Base-by-base conservation (phyloP, 2,797 vertebrate species). In the Corythornis leucogaster region DNA sequence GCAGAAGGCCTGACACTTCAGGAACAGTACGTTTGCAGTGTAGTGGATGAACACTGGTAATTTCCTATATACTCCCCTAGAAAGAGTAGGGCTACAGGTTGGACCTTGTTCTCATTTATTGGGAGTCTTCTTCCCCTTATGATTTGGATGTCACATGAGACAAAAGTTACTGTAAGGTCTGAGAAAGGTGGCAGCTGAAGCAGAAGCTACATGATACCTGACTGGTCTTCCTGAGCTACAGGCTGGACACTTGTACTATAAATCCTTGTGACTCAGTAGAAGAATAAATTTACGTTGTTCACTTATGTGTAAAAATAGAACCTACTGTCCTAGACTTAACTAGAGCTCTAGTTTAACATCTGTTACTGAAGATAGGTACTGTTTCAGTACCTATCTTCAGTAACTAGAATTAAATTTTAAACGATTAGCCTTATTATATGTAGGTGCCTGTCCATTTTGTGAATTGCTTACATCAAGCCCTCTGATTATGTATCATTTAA, bases 21-120 rank as follows among this genome's bases (percentile, higher is more conserved):
- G 46, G 45, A 91, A 46, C 66, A 71, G 45, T 0, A 0, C 20
- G 28, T 38, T 69, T 70, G 31, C 61, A 57, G 1, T 4, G 1
- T 45, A 13, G 26, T 38, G 40, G 15, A 21, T 19, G 26, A 85
- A 46, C 51, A 55, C 9, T 5, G 8, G 15, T 50, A 61, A 58
- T 78, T 58, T 0, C 0, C 35, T 35, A 1, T 7, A 0, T 84
- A 4, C 54, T 75, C 1, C 0, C 69, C 25, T 48, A 17, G 58
- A 55, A 78, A 43, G 43, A 0, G 3, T 48, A 31, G 51, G 40
- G 31, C 33, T 76, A 0, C 19, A 55, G 50, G 22, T 11, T 58
- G 42, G 24, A 62, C 51, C 18, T 70, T 58, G 4, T 15, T 81
- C 9, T 85, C 5, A 1, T 33, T 91, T 87, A 45, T 67, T 31